Evolutionary conservation across 1,140 invertebrate species (phyloP), one percentile per base, ranked within the genome.

Genomic region (Dinoponera quadriceps): DNA sequence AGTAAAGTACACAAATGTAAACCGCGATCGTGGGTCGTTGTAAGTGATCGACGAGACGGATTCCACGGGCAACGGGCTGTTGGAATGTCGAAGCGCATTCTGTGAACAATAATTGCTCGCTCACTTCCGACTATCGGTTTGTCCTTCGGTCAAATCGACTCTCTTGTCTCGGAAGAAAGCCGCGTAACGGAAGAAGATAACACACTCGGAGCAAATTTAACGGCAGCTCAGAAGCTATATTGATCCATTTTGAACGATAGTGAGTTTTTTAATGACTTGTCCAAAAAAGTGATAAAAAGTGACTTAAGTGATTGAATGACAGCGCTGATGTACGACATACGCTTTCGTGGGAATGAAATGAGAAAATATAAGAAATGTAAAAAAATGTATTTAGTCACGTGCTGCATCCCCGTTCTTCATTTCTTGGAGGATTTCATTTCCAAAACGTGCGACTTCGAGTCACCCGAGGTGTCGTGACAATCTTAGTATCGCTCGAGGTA

Each of bases 11-110:
- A 33, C 7, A 7, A 2, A 33, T 33, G 62, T 62, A 75, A 69
- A 72, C 65, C 49, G 44, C 14, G 63, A 68, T 72, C 78, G 69
- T 59, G 49, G 74, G 48, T 55, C 48, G 59, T 74, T 18, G 60
- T 59, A 48, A 82, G 44, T 63, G 62, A 55, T 38, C n/a, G 11
- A n/a, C 33, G 68, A 73, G 68, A 73, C 16, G 49, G 51, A 73
- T 57, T 44, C 20, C 33, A 54, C n/a, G 27, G 5, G n/a, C n/a
- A n/a, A 22, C 25, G 51, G 71, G 54, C 25, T 29, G 68, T 66
- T 60, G 18, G 57, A 59, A 14, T 18, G 48, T n/a, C 14, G 18
- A 38, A 25, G 27, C 20, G n/a, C 2, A 27, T 27, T 27, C 9
- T 11, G 38, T 65, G 38, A 65, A n/a, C 33, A n/a, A 20, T 38